Base-by-base conservation (phyloP, 2,888 invertebrate genomes). In the Ypsolopha sequella region DNA sequence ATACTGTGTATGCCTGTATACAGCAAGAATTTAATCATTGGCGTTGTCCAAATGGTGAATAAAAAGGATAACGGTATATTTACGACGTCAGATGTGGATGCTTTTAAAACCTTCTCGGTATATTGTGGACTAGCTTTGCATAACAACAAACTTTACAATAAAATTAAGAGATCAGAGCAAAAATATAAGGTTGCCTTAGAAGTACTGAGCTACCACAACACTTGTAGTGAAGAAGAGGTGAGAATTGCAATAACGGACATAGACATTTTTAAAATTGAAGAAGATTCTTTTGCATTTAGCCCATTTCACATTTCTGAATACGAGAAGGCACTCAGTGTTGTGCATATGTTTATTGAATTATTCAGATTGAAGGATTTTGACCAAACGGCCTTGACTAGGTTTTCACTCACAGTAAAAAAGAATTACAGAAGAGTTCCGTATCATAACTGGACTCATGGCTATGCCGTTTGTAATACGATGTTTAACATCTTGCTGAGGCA, bases 1-100 rank as follows among this genome's bases (percentile, higher is more conserved):
- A 94, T 95, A 43, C 88, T 95, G 0, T 95, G 95, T 72, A 95
- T 95, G 95, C 96, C 95, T 0, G 93, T 96, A 43, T 94, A 92
- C 73, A 94, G 93, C 13, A 84, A 93, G 53, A 91, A 92, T 38
- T 89, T 87, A 55, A 90, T 95, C 7, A 95, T 95, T 54, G 95
- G 94, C 1, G 95, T 95, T 0, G 94, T 95, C 0, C 95, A 96
- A 78, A 95, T 95, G 95, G 94, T 95, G 0, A 91, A 91, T 60
- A 91, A 91, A 65, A 80, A 88, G 13, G 76, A 78, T n/a, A 89
- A 87, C 0, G 70, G 56, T 69, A 60, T 59, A 10, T 93, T 90
- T 76, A 84, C 84, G 6, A 81, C 76, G 63, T 91, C 92, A 46
- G 95, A 96, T 63, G 95, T 95, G 69, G 91, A 91, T 52, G 91